Percentiles rank a stretch among this genome's conserved stretches.
Conservation (phyloP, 1,140 invertebrate species). For the Camponotus floridanus region DNA sequence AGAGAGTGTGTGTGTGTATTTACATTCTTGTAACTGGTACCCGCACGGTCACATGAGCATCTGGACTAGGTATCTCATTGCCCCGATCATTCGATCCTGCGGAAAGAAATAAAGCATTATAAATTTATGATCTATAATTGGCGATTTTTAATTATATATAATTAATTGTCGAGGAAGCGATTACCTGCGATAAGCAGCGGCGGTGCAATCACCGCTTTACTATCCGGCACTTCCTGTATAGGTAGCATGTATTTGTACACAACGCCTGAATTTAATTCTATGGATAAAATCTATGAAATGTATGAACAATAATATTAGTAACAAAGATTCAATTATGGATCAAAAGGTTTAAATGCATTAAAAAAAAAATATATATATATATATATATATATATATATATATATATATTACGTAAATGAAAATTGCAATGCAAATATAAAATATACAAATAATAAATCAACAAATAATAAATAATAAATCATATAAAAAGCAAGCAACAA, state of each 20-base stretch:
- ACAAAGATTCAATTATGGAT: background rate
- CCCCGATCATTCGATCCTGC: constrained; percentile 76
- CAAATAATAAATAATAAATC: background rate
- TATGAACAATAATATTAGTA: constrained; percentile 30
- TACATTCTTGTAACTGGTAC: constrained; percentile 76
- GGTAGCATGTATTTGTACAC: constrained; percentile 94
- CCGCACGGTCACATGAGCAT: constrained; percentile 61
- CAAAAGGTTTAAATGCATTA: background rate
- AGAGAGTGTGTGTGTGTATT: constrained; percentile 33
- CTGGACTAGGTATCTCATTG: constrained; percentile 80
- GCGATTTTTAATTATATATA: constrained; percentile 20
- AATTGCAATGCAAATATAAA: background rate
- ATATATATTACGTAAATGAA: too few relatives aligned
- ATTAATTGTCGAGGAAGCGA: constrained; percentile 39
- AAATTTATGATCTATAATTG: constrained; percentile 11
- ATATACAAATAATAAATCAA: background rate
- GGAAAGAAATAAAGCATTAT: constrained; percentile 37
- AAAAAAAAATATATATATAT: too few relatives aligned
- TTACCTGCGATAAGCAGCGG: constrained; percentile 79
- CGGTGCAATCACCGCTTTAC: constrained; percentile 75
- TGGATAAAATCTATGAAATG: constrained; percentile 89
- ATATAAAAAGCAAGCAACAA: background rate
- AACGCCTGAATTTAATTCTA: constrained; percentile 93
- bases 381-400: too few relatives aligned
- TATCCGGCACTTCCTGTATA: constrained; percentile 72